Evolutionary conservation across 1,140 invertebrate genomes (phyloP).

Genomic region (Cyclargus thomasi): DNA sequence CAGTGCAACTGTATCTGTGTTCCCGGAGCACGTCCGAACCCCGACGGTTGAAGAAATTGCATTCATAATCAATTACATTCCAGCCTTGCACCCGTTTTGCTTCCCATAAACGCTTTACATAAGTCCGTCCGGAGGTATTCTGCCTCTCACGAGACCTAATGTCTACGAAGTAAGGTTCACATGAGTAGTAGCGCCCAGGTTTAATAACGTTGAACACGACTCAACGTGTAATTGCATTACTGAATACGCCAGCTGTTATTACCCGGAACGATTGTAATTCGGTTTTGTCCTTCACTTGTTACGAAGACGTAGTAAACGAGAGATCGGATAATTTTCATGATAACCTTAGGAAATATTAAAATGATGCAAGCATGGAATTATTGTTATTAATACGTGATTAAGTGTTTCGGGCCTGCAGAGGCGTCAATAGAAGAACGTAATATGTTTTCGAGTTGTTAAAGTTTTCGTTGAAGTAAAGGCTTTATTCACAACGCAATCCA

Average conservation of each 20-base stretch:
- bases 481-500: too few relatives aligned
- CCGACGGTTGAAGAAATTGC: conserved; percentile 9
- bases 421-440: too few relatives aligned
- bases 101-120: conserved; percentile 32
- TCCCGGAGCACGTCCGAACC: not conserved
- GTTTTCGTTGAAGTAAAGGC: too few relatives aligned
- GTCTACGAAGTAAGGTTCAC: too few relatives aligned
- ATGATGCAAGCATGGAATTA: not conserved
- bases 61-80: conserved; percentile 31
- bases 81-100: conserved; percentile 25
- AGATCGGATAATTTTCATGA: conserved; percentile 22
- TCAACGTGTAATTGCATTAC: conserved; percentile 26
- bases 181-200: too few relatives aligned
- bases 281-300: not conserved
- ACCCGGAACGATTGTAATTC: conserved; percentile 16
- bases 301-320: not conserved
- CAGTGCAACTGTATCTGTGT: not conserved
- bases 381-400: too few relatives aligned
- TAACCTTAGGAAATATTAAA: not conserved
- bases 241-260: conserved; percentile 24
- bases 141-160: too few relatives aligned
- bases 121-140: not conserved
- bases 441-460: too few relatives aligned
- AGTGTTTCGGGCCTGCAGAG: too few relatives aligned
- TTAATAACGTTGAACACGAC: conserved; percentile 12